phyloP scores from a whole-genome alignment of 2,113 vertebrate genomes.

The Furnarius figulus region DNA sequence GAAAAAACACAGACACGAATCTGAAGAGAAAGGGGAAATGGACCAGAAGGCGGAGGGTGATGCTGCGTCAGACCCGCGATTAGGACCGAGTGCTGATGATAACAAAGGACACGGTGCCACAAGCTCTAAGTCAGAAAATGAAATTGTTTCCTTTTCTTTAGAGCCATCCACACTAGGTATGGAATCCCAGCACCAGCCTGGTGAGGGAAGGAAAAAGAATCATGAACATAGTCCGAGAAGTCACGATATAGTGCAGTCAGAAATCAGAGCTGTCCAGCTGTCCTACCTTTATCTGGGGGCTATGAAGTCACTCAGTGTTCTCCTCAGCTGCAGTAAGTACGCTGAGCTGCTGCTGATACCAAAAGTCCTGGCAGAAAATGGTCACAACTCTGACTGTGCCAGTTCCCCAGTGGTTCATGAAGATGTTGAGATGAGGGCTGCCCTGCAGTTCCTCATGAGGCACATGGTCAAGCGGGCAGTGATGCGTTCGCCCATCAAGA shows the following conservation, averaged over 20 bases:
- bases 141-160: constrained; percentile 80
- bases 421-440: constrained; percentile 90
- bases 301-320: constrained; percentile 93
- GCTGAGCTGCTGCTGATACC: constrained; percentile 94
- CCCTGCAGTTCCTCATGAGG: constrained; percentile 95
- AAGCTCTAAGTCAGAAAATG: constrained; percentile 83
- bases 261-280: constrained; percentile 92
- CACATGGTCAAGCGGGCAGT: constrained; percentile 97
- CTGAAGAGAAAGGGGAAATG: constrained; percentile 78
- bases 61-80: constrained; percentile 72
- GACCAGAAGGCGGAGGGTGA: constrained; percentile 78
- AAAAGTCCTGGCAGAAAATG: constrained; percentile 88
- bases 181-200: constrained; percentile 72
- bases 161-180: constrained; percentile 64
- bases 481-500: constrained; percentile 94
- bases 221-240: constrained; percentile 81
- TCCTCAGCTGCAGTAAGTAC: constrained; percentile 97
- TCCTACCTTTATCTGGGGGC: constrained; percentile 96
- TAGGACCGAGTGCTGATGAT: constrained; percentile 85
- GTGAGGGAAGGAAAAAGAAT: constrained; percentile 82
- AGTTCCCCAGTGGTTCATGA: constrained; percentile 86
- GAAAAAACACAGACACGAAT: constrained; percentile 87
- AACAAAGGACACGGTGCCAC: constrained; percentile 77
- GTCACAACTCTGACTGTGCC: constrained; percentile 91
- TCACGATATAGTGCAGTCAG: constrained; percentile 83